Evolutionary conservation across 2,113 vertebrate species (phyloP), one percentile per base, ranked within the genome.

Genomic region (Potamarius usumacintae): DNA sequence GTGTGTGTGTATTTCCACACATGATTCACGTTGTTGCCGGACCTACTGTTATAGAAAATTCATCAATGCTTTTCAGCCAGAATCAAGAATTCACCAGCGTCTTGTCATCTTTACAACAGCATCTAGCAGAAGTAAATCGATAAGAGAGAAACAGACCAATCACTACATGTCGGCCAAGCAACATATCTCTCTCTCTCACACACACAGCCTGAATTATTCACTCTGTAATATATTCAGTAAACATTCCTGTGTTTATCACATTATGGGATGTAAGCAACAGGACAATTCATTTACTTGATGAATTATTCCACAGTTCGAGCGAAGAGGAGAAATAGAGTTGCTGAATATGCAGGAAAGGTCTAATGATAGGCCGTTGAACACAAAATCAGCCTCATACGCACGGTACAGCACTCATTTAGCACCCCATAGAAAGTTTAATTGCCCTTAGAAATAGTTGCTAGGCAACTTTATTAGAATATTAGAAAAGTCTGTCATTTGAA

Each of bases 251-350:
- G 63, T 80, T 85, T 15, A 85, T 85, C 53, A 85, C 52, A 85
- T 85, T 74, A 74, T 8, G 7, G 53, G 30, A 42, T 48, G 27
- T 74, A 60, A 42, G 53, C 83, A 48, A 53, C 67, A 72, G 27
- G 34, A 85, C 83, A 74, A 74, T 85, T 85, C 42, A 85, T 85
- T 85, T 85, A 50, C 30, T 55, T 22, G 22, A 85, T 9, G 62
- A 79, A 86, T 78, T 79, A 86, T 85, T 74, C 69, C 53, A 5
- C 20, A 48, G 67, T n/a, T 48, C 5, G 14, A 69, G 25, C 20
- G 52, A 18, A 77, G 42, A 62, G 34, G 60, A 48, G 30, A 25
- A 52, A 57, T 69, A 22, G 67, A 74, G 52, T 62, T n/a, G 30
- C 57, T 27, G 83, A 85, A 76, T 50, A 63, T 77, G 34, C 84